These are phyloP conservation scores for Ia io DNA, from an alignment of 2,113 vertebrate genomes.

Conservation along the genomic window DNA sequence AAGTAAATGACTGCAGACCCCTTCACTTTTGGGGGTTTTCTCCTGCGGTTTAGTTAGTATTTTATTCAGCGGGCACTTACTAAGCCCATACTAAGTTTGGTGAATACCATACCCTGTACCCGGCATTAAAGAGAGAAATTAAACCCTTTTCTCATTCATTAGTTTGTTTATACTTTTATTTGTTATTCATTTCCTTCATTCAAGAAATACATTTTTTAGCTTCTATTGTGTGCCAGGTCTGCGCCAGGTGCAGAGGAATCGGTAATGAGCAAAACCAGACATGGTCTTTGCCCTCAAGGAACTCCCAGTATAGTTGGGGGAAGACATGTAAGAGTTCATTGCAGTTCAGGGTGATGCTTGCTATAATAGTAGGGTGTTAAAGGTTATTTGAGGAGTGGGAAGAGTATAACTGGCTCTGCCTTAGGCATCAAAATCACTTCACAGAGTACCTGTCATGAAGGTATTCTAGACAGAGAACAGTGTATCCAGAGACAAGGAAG, in stretches of 20 bases:
- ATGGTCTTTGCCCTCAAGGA: conserved; percentile 44
- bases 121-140: background rate
- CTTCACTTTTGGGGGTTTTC: background rate
- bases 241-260: background rate
- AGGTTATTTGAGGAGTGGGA: conserved; percentile 44
- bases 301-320: background rate
- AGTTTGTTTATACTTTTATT: conserved; percentile 54
- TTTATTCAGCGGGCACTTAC: background rate
- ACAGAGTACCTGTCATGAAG: background rate
- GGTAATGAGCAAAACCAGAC: conserved; percentile 24
- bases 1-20: conserved; percentile 43
- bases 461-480: background rate
- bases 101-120: background rate
- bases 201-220: background rate
- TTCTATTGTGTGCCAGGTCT: background rate
- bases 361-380: conserved; percentile 22
- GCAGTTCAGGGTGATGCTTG: conserved; percentile 43
- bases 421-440: conserved; percentile 49
- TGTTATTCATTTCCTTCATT: conserved; percentile 61
- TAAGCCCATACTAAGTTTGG: background rate
- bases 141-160: background rate
- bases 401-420: conserved; percentile 53
- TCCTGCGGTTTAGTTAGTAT: background rate
- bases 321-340: conserved; percentile 28
- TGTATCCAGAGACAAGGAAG: background rate